Percentiles rank a stretch among this genome's conserved stretches.
These are phyloP conservation scores for Mareca strepera DNA, from an alignment of 2,797 vertebrate genomes.

Conservation along the genomic window DNA sequence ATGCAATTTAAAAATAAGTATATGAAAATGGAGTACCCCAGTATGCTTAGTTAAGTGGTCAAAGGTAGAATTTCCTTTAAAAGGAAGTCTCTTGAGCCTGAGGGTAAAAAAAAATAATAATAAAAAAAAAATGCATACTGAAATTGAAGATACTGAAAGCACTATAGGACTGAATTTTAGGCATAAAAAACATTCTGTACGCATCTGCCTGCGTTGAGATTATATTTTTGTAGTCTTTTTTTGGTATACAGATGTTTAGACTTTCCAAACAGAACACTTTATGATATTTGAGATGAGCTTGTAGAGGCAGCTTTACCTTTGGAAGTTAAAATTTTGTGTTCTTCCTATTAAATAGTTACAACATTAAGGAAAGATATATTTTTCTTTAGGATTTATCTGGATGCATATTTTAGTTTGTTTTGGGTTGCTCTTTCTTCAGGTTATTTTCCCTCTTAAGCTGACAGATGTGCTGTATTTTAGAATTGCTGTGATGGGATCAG, in stretches of 20 bases:
- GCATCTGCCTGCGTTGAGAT: fast-evolving
- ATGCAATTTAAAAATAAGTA: background rate
- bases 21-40: background rate
- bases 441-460: background rate
- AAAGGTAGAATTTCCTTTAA: background rate
- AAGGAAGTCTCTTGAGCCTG: background rate
- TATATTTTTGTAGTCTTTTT: background rate
- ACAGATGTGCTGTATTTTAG: background rate
- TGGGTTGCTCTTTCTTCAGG: background rate
- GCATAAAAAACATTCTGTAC: background rate
- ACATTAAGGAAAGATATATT: background rate
- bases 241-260: background rate
- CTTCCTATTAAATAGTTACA: background rate
- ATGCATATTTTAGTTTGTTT: background rate
- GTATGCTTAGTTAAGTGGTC: background rate
- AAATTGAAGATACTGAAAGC: background rate
- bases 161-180: background rate
- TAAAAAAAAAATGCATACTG: background rate
- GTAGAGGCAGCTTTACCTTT: background rate
- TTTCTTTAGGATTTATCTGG: background rate
- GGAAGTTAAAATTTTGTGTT: background rate
- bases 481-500: background rate
- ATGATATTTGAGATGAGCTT: background rate
- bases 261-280: background rate
- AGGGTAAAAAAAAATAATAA: no score